phyloP scores from a whole-genome alignment of 2,113 vertebrate species.

The Peromyscus californicus region DNA sequence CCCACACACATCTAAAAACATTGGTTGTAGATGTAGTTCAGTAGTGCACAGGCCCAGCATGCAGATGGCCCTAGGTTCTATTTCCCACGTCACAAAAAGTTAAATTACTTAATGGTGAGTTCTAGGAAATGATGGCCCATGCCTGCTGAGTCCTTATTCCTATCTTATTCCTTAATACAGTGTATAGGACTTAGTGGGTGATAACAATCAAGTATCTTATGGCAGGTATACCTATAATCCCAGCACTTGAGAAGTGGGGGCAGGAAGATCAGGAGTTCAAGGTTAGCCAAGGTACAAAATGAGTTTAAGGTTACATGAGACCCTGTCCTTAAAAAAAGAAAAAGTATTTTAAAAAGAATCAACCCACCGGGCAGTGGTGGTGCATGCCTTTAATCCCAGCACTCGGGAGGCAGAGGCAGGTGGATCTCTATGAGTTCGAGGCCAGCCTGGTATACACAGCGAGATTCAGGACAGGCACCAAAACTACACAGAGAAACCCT shows the following conservation, averaged over 20 bases:
- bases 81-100: neutral
- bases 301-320: neutral
- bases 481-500: no score
- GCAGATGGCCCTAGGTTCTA: neutral
- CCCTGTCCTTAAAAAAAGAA: neutral
- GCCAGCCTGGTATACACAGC: no score
- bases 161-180: constrained; percentile 15
- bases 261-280: neutral
- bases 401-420: no score
- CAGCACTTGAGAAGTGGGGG: neutral
- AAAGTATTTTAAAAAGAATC: neutral
- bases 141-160: neutral
- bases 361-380: neutral
- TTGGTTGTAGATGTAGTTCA: neutral
- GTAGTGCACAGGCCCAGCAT: neutral
- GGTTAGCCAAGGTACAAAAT: neutral
- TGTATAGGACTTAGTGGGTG: constrained; percentile 12
- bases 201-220: neutral
- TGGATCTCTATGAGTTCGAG: no score
- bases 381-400: no score
- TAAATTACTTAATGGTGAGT: neutral
- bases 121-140: neutral
- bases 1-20: neutral
- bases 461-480: no score
- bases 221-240: neutral